Base-by-base conservation (phyloP, 30 jellyfish, hydroid and myxozoan species). In the Hydractinia symbiolongicarpus region DNA sequence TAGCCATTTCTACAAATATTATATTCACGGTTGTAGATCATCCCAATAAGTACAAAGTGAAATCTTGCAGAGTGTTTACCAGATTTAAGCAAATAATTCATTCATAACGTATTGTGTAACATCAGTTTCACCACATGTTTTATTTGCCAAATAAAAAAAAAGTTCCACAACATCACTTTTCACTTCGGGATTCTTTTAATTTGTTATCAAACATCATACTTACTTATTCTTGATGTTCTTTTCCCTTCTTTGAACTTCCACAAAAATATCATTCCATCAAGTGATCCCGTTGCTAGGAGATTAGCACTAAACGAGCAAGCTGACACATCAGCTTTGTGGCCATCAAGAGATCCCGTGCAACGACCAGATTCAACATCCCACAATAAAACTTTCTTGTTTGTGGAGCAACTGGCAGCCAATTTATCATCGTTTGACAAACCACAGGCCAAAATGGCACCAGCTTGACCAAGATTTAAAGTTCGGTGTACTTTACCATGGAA, bases 281-380 rank as follows among this genome's bases (percentile, higher is more conserved):
- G 79, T 1, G 96, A 86, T 4, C 96, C 95, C 5, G 96, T 89
- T 13, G 94, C 96, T 71, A 89, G 64, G 66, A 89, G 20, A 11
- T 84, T 95, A 44, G 80, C 88, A 5, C 96, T 88, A 72, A 89
- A 89, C 67, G 94, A 72, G 50, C 96, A 89, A 9, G 91, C 50
- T 50, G 95, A 83, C 15, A 89, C 94, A 74, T 89, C 96, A 44
- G 96, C 91, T 9, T 82, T 81, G 91, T 89, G 96, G 16, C 95
- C 96, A 57, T 89, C 95, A 20, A 89, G 82, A 67, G 90, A 76
- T 17, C 72, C 76, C 14, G 75, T 11, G 17, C 86, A 60, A 61
- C 79, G 83, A 67, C 95, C 94, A 10, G 94, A 62, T n/a, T 88
- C 75, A 15, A 84, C 15, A 53, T 89, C 95, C 96, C 96, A 89